A percentile compares a stretch with the other conserved stretches of the same genome.
Evolutionary conservation across 2,113 vertebrate genomes (phyloP).

Genomic region (Rutilus rutilus): DNA sequence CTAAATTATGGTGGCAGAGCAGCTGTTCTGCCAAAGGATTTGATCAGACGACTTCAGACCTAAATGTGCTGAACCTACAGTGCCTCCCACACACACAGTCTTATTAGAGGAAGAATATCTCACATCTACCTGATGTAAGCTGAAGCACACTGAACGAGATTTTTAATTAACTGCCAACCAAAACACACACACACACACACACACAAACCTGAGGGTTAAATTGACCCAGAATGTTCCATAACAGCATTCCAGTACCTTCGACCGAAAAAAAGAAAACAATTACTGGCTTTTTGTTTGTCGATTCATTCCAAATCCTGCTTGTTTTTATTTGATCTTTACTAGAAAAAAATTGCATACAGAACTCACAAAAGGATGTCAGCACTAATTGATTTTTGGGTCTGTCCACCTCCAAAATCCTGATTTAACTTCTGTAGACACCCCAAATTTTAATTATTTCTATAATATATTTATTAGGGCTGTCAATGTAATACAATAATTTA

Average conservation of each 20-base stretch:
- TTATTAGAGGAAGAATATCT: conserved; percentile 11
- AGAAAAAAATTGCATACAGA: neutral
- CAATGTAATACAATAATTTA: no score
- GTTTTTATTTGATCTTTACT: neutral
- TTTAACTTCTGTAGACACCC: no score
- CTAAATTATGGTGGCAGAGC: conserved; percentile 18
- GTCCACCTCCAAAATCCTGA: no score
- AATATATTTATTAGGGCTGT: no score
- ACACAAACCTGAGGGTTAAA: neutral
- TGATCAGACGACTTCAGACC: neutral
- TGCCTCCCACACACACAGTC: conserved; percentile 17
- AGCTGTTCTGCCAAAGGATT: conserved; percentile 26
- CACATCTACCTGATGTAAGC: conserved; percentile 22
- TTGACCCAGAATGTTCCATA: neutral
- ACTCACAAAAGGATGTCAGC: neutral
- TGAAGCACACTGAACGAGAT: neutral
- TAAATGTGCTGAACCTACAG: conserved; percentile 10
- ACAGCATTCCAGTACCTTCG: neutral
- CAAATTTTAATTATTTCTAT: no score
- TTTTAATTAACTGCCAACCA: conserved; percentile 15
- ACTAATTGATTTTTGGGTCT: neutral
- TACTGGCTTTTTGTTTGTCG: neutral
- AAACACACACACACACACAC: neutral
- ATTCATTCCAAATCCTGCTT: neutral
- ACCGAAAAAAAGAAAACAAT: neutral